A percentile compares a stretch with the other conserved stretches of the same genome.
These are phyloP conservation scores for Phrixothrix hirtus DNA, from an alignment of 2,888 invertebrate genomes.

Conservation along the genomic window DNA sequence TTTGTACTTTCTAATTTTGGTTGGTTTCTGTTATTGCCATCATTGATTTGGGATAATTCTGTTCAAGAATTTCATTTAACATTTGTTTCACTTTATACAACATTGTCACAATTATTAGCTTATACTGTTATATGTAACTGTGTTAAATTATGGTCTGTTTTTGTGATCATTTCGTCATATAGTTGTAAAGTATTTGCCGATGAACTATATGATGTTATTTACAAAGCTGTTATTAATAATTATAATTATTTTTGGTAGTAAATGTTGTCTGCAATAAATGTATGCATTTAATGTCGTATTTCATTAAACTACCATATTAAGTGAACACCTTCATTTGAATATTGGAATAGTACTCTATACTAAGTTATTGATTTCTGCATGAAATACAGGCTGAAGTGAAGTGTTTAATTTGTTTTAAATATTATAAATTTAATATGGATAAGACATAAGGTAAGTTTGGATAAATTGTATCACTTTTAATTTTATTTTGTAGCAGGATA, in stretches of 20 bases:
- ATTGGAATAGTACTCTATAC: no score
- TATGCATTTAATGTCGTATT: no score
- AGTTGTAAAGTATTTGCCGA: slow-evolving; percentile 21
- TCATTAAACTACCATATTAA: no score
- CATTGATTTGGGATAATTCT: slow-evolving; percentile 65
- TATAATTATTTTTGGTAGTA: slow-evolving; percentile 2
- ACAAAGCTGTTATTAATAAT: slow-evolving; percentile 6
- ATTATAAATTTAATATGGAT: no score
- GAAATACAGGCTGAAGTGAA: background rate
- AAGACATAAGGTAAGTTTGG: no score
- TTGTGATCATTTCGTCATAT: slow-evolving; percentile 42
- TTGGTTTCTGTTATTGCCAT: slow-evolving; percentile 64
- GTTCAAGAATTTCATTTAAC: slow-evolving; percentile 57
- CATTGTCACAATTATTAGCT: slow-evolving; percentile 65
- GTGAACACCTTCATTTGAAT: no score
- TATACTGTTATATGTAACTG: slow-evolving; percentile 67
- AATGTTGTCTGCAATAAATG: background rate
- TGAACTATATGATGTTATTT: slow-evolving; percentile 19
- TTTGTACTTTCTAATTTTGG: slow-evolving; percentile 65
- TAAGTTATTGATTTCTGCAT: no score
- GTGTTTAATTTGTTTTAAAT: background rate
- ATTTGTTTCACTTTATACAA: slow-evolving; percentile 67
- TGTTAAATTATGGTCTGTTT: slow-evolving; percentile 54
- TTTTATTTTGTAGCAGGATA: no score
- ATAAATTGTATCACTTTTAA: no score